phyloP scores from a whole-genome alignment of 2,113 vertebrate species.

The Bubo bubo region DNA sequence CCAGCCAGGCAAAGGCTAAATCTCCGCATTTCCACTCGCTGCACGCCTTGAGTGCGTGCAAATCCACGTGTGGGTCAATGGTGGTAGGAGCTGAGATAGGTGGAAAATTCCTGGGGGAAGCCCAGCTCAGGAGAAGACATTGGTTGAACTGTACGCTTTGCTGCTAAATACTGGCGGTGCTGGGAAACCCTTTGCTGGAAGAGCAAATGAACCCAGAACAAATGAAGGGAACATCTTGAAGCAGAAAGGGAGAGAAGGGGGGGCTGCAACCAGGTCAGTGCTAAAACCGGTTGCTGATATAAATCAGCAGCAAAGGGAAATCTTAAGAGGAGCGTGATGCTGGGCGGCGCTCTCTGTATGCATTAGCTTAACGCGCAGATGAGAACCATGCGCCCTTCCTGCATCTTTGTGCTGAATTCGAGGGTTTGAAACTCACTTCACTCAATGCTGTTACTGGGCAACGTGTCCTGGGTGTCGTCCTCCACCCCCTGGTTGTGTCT shows the following conservation, averaged over 20 bases:
- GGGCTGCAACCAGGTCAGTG: neutral
- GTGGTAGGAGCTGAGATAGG: neutral
- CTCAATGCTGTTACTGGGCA: fast-evolving
- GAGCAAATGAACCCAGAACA: neutral
- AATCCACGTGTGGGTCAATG: neutral
- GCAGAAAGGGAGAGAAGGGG: neutral
- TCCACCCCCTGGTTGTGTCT: fast-evolving
- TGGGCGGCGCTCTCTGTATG: fast-evolving
- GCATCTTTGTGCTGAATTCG: fast-evolving
- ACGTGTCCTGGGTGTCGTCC: fast-evolving
- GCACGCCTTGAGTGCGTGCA: fast-evolving
- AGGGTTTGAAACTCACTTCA: fast-evolving
- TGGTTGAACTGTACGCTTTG: fast-evolving
- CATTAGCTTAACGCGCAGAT: fast-evolving
- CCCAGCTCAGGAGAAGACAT: fast-evolving
- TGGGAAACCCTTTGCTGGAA: neutral
- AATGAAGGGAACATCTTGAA: neutral
- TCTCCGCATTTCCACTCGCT: neutral
- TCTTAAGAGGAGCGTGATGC: neutral
- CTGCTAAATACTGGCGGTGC: neutral
- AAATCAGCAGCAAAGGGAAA: neutral
- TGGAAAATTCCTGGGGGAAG: neutral
- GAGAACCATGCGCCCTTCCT: fast-evolving
- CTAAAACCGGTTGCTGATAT: neutral
- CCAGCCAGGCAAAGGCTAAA: neutral